Conservation (phyloP, 1,140 invertebrate species). For the Trichonephila inaurata region DNA sequence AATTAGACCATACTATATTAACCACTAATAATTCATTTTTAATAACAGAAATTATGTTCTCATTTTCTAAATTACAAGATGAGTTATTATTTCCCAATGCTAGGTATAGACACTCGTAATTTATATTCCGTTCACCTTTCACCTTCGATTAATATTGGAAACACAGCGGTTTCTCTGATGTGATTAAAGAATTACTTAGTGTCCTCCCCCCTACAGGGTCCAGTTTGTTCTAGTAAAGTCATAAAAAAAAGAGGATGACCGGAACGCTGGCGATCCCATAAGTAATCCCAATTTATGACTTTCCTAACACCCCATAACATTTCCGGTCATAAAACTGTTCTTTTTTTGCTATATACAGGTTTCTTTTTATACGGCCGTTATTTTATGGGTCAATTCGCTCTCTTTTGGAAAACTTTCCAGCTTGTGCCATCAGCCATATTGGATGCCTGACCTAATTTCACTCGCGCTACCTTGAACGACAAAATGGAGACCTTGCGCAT, state of each 20-base stretch:
- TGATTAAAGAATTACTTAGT: conserved; percentile 9
- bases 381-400: conserved; percentile 61
- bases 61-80: too few relatives aligned
- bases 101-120: not conserved
- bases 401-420: conserved; percentile 13
- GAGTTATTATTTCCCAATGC: too few relatives aligned
- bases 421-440: conserved; percentile 45
- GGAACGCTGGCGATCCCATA: conserved; percentile 34
- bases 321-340: conserved; percentile 59
- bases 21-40: too few relatives aligned
- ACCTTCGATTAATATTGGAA: not conserved
- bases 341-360: not conserved
- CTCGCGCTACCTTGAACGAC: too few relatives aligned
- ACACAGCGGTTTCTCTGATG: not conserved
- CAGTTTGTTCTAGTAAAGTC: too few relatives aligned
- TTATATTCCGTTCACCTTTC: not conserved
- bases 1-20: too few relatives aligned
- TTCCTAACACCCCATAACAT: conserved; percentile 72
- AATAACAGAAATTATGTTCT: too few relatives aligned
- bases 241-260: not conserved
- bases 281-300: conserved; percentile 74
- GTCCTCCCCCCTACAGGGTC: not conserved
- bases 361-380: not conserved
- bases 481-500: too few relatives aligned
- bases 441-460: not conserved